Evolutionary conservation across 2,113 vertebrate genomes (phyloP), one percentile per base, ranked within the genome.

Genomic region (Syngnathoides biaculeatus): DNA sequence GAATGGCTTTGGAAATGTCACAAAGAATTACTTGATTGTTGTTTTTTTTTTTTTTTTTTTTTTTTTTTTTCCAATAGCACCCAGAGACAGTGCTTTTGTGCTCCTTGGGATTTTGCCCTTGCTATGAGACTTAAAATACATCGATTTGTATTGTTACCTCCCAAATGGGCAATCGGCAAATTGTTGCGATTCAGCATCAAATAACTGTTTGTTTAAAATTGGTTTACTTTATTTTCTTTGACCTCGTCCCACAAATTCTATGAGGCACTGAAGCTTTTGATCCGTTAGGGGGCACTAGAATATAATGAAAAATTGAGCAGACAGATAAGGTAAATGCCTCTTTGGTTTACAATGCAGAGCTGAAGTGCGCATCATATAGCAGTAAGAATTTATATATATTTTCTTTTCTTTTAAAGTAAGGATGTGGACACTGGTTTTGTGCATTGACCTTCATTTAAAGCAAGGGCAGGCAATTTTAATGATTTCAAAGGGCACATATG

Each of bases 1-100:
- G 87, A 90, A 90, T 89, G 83, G 89, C 84, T 60, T 35, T 47
- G 75, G 75, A 93, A 92, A 92, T 92, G 91, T 89, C 90, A 92
- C 58, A 78, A 81, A 81, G 84, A 90, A 87, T 89, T 87, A 88
- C 77, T 69, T 64, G 76, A 64, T 75, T 82, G 7, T 48, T 48
- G 19, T 53, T 53, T 78, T 84, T 84, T 86, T 78, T 79, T 76
- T 55, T 47, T 69, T 68, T 75, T 75, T 84, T 77, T 80, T 79
- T 27, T 43, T 24, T 62, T 13, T 24, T 62, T 8, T 62, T n/a
- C n/a, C n/a, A 13, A 24, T 24, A 5, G 15, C 13, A 55, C 22
- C 12, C 10, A 13, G 52, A 55, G n/a, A 24, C 27, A 27, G 24
- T 12, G 20, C n/a, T 56, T 27, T 26, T 27, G 52, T 70, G 77